phyloP scores from a whole-genome alignment of 2,888 invertebrate species.

The Plebejus argus region DNA sequence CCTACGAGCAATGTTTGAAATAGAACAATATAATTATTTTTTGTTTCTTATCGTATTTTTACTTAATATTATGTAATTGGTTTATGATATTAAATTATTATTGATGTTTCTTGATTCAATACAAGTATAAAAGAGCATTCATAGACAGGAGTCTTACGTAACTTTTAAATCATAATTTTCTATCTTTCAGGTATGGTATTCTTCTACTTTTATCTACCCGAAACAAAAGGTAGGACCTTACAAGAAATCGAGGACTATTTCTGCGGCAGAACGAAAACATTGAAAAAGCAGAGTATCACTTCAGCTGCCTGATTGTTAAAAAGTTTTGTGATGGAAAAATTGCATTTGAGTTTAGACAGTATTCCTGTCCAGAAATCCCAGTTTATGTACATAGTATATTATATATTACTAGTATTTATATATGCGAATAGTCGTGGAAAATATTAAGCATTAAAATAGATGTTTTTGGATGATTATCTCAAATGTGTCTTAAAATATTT shows the following conservation, averaged over 20 bases:
- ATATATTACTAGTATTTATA: neutral
- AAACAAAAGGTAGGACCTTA: conserved; percentile 84
- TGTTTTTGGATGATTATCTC: neutral
- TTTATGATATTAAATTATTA: no score
- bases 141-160: neutral
- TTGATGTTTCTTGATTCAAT: no score
- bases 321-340: neutral
- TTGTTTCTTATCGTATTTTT: no score
- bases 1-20: neutral
- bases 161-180: neutral
- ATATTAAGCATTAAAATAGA: neutral
- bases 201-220: conserved; percentile 84
- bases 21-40: neutral
- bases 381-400: neutral
- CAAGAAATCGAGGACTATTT: conserved; percentile 88
- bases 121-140: no score
- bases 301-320: neutral
- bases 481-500: neutral
- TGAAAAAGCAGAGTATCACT: conserved; percentile 55
- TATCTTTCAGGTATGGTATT: conserved; percentile 74
- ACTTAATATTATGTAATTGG: no score
- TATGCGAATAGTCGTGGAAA: neutral
- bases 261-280: conserved; percentile 80
- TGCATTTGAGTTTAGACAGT: neutral
- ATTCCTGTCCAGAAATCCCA: neutral